Evolutionary conservation across 2,113 vertebrate genomes (phyloP).

Genomic region (Poicephalus gulielmi): DNA sequence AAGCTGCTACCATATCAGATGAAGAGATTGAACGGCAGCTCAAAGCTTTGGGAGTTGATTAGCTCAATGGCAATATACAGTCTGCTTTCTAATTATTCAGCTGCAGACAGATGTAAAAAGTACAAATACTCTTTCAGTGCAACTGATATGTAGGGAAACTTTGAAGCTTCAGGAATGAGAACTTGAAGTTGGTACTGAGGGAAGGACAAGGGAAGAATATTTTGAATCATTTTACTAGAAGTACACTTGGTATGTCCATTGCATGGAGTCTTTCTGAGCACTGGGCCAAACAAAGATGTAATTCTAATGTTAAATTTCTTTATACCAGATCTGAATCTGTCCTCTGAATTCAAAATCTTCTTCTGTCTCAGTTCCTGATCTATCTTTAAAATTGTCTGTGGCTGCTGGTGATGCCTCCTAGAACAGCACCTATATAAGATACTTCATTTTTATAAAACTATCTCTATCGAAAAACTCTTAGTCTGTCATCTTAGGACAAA

Average conservation of each 20-base stretch:
- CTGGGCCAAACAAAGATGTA: neutral
- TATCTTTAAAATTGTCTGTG: neutral
- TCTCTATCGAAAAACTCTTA: neutral
- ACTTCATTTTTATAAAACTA: neutral
- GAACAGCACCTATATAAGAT: neutral
- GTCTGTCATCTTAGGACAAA: neutral
- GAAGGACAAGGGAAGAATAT: slow-evolving; percentile 35
- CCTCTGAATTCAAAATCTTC: neutral
- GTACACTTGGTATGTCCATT: neutral
- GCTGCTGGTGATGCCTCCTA: neutral
- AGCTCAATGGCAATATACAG: slow-evolving; percentile 24
- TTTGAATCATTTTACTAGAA: neutral
- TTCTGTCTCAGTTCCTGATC: neutral
- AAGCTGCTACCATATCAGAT: slow-evolving; percentile 86
- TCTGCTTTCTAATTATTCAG: slow-evolving; percentile 22
- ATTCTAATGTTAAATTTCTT: neutral
- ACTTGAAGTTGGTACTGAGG: slow-evolving; percentile 26
- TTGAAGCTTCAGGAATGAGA: slow-evolving; percentile 30
- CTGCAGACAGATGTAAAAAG: slow-evolving; percentile 9
- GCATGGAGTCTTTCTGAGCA: neutral
- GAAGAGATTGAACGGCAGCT: slow-evolving; percentile 98
- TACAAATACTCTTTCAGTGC: slow-evolving; percentile 59
- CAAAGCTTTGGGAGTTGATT: slow-evolving; percentile 93
- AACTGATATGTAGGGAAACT: slow-evolving; percentile 44
- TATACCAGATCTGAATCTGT: neutral